A percentile compares a stretch with the other conserved stretches of the same genome.
Conservation (phyloP, 2,113 vertebrate species). For the Hepsetus odoe region DNA sequence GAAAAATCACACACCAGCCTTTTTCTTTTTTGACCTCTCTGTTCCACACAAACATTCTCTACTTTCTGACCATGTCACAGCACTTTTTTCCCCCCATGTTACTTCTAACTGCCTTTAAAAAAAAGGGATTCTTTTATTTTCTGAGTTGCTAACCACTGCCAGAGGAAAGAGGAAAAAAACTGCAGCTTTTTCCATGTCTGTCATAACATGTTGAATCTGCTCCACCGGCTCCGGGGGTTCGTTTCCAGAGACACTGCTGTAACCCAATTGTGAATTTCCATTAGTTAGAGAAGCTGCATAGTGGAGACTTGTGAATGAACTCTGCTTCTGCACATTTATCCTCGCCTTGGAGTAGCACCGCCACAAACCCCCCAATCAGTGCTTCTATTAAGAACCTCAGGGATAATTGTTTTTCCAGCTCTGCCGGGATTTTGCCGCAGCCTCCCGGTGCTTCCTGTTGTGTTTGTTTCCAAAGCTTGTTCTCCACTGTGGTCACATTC, state of each 20-base stretch:
- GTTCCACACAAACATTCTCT: constrained; percentile 13
- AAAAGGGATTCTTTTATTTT: constrained; percentile 13
- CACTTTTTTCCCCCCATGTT: constrained; percentile 11
- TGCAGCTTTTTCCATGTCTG: constrained; percentile 51
- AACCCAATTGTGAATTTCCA: constrained; percentile 51
- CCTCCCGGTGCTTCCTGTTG: constrained; percentile 31
- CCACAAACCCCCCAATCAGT: constrained; percentile 19
- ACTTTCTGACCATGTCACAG: constrained; percentile 9
- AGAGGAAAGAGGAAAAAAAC: constrained; percentile 44
- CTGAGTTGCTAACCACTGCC: constrained; percentile 23
- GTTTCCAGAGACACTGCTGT: constrained; percentile 47
- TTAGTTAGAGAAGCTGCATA: constrained; percentile 43
- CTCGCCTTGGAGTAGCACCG: constrained; percentile 11
- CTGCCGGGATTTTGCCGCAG: constrained; percentile 20
- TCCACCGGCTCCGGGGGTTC: constrained; percentile 30
- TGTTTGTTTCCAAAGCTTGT: constrained; percentile 38
- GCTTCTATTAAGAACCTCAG: constrained; percentile 30
- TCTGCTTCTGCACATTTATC: constrained; percentile 5
- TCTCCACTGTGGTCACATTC: constrained; percentile 12
- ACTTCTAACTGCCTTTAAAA: not conserved
- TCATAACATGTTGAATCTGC: constrained; percentile 46
- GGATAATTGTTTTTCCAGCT: constrained; percentile 54
- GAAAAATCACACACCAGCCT: constrained; percentile 40
- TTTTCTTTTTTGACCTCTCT: not conserved
- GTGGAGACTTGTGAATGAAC: not conserved